Conservation (phyloP, 2,113 vertebrate species). For the Pleuronectes platessa region DNA sequence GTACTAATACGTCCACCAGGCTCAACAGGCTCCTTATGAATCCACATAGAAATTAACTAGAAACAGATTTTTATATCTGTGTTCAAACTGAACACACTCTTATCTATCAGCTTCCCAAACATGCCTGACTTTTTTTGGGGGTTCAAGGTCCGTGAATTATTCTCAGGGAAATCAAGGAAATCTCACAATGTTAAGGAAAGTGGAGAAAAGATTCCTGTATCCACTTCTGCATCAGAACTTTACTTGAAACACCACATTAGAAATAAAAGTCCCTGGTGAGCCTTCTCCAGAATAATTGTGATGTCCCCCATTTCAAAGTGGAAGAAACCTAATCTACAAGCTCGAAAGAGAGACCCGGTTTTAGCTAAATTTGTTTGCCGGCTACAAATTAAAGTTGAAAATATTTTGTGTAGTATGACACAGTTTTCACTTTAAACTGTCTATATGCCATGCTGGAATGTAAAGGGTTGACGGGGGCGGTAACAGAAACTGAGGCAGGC, state of each 20-base stretch:
- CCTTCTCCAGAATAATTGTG: background rate
- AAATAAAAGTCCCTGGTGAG: no score
- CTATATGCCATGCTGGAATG: background rate
- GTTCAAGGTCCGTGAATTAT: no score
- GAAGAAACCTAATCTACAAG: background rate
- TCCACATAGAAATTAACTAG: no score
- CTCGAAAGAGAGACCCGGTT: background rate
- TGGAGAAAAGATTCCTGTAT: no score
- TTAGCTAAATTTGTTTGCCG: background rate
- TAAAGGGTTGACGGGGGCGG: background rate
- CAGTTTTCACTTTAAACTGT: background rate
- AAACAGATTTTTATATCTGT: no score
- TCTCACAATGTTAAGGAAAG: no score
- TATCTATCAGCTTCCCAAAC: no score
- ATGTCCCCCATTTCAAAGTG: background rate
- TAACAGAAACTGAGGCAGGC: background rate
- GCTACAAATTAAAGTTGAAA: background rate
- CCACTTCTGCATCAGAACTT: background rate
- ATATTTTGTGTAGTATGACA: background rate
- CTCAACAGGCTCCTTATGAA: no score
- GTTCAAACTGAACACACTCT: no score
- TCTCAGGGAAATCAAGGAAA: no score
- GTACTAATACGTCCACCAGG: no score
- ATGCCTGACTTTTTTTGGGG: no score
- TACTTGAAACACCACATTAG: background rate